Conservation (phyloP, 2,797 vertebrate species). For the Melopsittacus undulatus region DNA sequence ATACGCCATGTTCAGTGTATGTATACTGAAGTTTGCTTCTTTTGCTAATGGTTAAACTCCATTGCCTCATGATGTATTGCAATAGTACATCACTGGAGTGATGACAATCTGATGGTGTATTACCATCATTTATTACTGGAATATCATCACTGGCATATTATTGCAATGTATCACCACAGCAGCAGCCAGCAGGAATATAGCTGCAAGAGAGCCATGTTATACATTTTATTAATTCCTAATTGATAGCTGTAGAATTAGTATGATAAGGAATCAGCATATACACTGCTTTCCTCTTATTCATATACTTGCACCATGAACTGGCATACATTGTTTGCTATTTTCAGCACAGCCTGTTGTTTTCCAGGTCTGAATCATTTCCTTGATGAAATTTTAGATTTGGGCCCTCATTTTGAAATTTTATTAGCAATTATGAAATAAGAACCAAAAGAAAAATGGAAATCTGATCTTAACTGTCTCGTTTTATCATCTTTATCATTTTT, state of each 20-base stretch:
- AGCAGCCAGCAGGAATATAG: slow-evolving; percentile 50
- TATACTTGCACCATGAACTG: neutral
- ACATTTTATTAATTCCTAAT: slow-evolving; percentile 47
- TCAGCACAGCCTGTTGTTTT: neutral
- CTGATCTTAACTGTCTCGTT: neutral
- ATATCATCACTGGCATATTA: slow-evolving; percentile 69
- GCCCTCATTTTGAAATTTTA: neutral
- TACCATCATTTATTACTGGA: slow-evolving; percentile 67
- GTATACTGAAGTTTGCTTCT: slow-evolving; percentile 8
- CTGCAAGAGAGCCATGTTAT: neutral
- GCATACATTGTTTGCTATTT: neutral
- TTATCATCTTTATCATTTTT: neutral
- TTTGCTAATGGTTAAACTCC: slow-evolving; percentile 24
- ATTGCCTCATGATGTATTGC: slow-evolving; percentile 51
- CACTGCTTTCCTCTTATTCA: neutral
- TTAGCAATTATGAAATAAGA: neutral
- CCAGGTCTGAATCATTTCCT: neutral
- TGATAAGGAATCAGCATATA: neutral
- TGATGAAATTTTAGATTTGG: neutral
- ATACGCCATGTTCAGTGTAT: neutral
- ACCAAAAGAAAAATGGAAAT: neutral
- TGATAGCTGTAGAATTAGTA: neutral
- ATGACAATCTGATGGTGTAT: slow-evolving; percentile 60
- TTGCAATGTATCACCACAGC: slow-evolving; percentile 63
- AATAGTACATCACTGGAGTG: slow-evolving; percentile 15